Percentiles rank a stretch among this genome's conserved stretches.
Conservation (phyloP, 2,888 invertebrate genomes). For the Dasysyrphus albostriatus region DNA sequence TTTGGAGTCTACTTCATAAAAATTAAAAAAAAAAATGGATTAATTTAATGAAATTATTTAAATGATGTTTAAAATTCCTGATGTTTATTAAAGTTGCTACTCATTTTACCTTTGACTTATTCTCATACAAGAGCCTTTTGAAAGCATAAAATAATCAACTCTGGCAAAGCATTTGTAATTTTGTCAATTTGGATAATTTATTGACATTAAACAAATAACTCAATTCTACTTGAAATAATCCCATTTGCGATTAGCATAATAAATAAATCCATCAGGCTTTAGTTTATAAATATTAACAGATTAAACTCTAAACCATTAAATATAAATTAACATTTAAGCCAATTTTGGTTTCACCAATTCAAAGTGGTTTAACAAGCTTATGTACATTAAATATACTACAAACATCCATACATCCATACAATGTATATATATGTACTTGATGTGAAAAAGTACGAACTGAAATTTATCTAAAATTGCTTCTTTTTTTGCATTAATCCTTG, state of each 20-base stretch:
- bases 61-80: no score
- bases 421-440: no score
- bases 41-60: no score
- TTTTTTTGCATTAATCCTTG: not conserved
- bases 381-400: no score
- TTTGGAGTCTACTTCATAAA: no score
- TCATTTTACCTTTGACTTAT: not conserved
- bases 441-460: not conserved
- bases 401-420: no score
- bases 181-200: slow-evolving; percentile 10
- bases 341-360: not conserved
- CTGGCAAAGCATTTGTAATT: not conserved
- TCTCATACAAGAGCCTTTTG: not conserved
- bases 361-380: slow-evolving; percentile 24
- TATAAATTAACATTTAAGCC: slow-evolving; percentile 5
- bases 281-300: slow-evolving; percentile 6
- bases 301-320: slow-evolving; percentile 23
- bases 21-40: no score
- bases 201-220: slow-evolving; percentile 17
- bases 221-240: slow-evolving; percentile 8
- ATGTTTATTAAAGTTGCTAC: no score
- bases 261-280: slow-evolving; percentile 14
- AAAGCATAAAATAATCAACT: not conserved
- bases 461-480: not conserved
- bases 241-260: slow-evolving; percentile 20